phyloP scores from a whole-genome alignment of 2,113 vertebrate genomes.

The Rynchops niger region DNA sequence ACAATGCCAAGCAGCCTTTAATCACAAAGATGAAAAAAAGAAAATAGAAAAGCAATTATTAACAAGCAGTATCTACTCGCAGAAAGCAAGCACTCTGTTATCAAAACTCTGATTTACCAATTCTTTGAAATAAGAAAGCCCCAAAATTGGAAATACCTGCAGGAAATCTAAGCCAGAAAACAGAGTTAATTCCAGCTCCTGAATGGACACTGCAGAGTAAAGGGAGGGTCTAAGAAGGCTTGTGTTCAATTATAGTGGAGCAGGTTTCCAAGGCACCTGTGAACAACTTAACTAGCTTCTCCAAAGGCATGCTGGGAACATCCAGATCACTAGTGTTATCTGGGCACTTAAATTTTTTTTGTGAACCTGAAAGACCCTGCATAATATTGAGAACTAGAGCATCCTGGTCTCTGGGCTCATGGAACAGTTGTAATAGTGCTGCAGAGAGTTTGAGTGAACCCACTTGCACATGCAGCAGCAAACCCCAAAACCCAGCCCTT shows the following conservation, averaged over 20 bases:
- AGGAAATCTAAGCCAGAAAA: background rate
- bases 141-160: background rate
- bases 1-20: background rate
- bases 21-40: background rate
- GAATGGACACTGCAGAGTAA: background rate
- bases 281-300: background rate
- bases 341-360: background rate
- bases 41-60: background rate
- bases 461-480: background rate
- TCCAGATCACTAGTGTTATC: background rate
- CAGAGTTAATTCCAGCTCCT: background rate
- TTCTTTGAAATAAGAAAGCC: background rate
- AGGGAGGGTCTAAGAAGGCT: background rate
- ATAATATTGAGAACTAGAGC: background rate
- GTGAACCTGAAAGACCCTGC: background rate
- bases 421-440: background rate
- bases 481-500: background rate
- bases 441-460: background rate
- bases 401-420: background rate
- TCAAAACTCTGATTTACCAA: background rate
- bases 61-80: rapidly evolving
- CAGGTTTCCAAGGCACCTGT: background rate
- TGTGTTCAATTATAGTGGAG: background rate
- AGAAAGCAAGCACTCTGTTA: background rate
- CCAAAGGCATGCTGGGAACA: background rate